Evolutionary conservation across 2,888 invertebrate species (phyloP).

Genomic region (Ariolimax columbianus): DNA sequence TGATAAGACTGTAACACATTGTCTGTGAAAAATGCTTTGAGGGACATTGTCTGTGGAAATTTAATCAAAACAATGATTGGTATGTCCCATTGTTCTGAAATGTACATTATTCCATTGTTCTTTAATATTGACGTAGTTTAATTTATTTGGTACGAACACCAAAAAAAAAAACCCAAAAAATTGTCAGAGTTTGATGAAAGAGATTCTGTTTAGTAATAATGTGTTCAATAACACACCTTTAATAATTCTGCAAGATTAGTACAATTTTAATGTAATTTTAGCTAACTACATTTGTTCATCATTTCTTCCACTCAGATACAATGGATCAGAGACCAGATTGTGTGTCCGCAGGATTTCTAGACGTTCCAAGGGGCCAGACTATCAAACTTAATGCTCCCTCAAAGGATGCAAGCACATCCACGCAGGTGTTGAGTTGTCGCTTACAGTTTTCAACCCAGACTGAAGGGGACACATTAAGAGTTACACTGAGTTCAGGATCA

Average conservation of each 20-base stretch:
- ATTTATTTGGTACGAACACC: too few species aligned
- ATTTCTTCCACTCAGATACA: constrained; percentile 7
- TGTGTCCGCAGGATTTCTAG: constrained; percentile 23
- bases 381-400: constrained; percentile 9
- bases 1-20: too few species aligned
- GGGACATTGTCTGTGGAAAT: too few species aligned
- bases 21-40: too few species aligned
- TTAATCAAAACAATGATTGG: too few species aligned
- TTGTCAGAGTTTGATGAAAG: too few species aligned
- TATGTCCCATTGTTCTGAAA: too few species aligned
- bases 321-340: constrained; percentile 42
- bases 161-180: too few species aligned
- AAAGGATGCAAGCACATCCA: neutral
- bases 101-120: too few species aligned
- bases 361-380: constrained; percentile 39
- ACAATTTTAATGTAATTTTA: neutral
- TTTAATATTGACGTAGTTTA: too few species aligned
- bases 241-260: neutral
- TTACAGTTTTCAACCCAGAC: constrained; percentile 31
- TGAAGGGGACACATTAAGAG: constrained; percentile 25
- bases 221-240: too few species aligned
- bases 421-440: neutral
- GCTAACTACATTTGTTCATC: neutral
- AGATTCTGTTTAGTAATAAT: too few species aligned
- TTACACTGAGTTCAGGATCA: constrained; percentile 10